Conservation (phyloP, 2,113 vertebrate species). For the Gavialis gangeticus region DNA sequence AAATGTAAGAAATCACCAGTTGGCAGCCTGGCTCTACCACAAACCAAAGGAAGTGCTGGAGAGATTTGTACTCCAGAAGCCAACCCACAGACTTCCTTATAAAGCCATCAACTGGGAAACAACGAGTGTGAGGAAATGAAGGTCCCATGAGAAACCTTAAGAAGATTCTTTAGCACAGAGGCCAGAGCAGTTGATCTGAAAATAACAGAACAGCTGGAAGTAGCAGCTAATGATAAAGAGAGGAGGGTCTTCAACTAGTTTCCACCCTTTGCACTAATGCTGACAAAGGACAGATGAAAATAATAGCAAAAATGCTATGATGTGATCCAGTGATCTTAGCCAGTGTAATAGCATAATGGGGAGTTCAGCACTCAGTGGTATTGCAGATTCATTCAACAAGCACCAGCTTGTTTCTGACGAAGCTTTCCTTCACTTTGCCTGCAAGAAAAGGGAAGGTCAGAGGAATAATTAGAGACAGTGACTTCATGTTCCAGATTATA, state of each 20-base stretch:
- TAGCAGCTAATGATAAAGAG: background rate
- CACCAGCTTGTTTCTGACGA: constrained; percentile 38
- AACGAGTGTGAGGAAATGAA: background rate
- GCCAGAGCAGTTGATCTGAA: accelerated
- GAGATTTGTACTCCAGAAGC: background rate
- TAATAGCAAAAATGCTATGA: background rate
- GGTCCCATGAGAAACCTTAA: background rate
- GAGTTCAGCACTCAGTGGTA: background rate
- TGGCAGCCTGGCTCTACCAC: background rate
- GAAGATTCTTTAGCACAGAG: background rate
- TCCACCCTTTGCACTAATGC: too few species aligned
- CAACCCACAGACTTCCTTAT: background rate
- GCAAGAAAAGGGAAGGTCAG: background rate
- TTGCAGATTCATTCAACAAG: constrained; percentile 35
- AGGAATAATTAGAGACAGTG: background rate
- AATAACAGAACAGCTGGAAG: background rate
- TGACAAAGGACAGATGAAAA: background rate
- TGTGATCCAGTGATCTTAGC: background rate
- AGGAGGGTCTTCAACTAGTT: too few species aligned
- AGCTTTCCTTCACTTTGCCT: constrained; percentile 60
- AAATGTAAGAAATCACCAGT: background rate
- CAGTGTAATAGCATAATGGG: background rate
- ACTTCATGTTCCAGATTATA: background rate
- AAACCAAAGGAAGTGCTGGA: background rate
- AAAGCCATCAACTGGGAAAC: background rate